Conservation (phyloP, 2,888 invertebrate species). For the Trachelus tabidus region DNA sequence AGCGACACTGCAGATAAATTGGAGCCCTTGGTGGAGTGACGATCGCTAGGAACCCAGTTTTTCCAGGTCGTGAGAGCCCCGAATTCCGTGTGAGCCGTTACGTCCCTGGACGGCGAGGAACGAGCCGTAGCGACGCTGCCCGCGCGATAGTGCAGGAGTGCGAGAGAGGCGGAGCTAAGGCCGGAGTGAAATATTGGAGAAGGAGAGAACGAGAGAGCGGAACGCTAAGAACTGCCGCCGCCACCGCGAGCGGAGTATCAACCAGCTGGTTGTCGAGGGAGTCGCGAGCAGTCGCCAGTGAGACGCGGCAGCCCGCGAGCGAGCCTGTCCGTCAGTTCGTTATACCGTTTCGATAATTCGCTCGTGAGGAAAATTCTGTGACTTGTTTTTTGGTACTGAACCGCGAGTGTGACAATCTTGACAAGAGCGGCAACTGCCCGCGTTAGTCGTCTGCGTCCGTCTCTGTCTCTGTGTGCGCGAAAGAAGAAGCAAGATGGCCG, state of each 20-base stretch:
- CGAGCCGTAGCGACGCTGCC: conserved; percentile 22
- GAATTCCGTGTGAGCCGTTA: not conserved
- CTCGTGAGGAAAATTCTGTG: not conserved
- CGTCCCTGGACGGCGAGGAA: conserved; percentile 15
- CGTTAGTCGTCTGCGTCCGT: conserved; percentile 36
- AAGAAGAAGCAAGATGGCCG: conserved; percentile 79
- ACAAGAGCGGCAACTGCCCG: conserved; percentile 5
- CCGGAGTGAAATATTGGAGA: conserved; percentile 5
- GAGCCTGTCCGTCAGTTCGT: conserved; percentile 37
- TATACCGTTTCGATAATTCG: not conserved
- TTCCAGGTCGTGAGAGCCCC: not conserved
- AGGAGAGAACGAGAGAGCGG: conserved; percentile 10
- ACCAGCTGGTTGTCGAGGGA: conserved; percentile 60
- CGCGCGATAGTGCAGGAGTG: conserved; percentile 28
- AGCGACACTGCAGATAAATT: not conserved
- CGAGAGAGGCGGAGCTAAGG: conserved; percentile 13
- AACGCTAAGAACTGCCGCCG: conserved; percentile 12
- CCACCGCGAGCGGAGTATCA: conserved; percentile 20
- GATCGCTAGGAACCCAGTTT: not conserved
- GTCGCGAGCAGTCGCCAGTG: conserved; percentile 60
- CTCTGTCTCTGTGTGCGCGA: conserved; percentile 37
- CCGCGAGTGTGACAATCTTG: not conserved
- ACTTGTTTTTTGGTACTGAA: not conserved
- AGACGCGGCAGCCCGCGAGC: conserved; percentile 61
- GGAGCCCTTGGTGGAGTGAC: not conserved